These are phyloP conservation scores for Drepana falcataria DNA, from an alignment of 2,888 invertebrate genomes.

Conservation along the genomic window DNA sequence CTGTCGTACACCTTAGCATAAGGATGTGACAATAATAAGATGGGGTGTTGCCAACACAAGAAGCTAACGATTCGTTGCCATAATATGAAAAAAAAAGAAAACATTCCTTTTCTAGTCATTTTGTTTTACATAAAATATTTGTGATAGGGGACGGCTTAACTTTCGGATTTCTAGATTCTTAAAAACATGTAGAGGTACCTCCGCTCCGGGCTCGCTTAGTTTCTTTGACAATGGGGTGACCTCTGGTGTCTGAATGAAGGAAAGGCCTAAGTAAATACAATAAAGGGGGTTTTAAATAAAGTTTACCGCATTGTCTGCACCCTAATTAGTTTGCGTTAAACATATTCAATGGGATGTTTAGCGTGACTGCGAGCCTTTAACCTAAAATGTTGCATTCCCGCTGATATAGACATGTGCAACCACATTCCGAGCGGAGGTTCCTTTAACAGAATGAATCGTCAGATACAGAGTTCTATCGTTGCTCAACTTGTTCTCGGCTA, in stretches of 20 bases:
- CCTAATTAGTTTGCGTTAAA: too few relatives aligned
- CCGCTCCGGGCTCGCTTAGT: not conserved
- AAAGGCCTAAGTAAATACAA: not conserved
- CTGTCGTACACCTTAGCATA: slow-evolving; percentile 52
- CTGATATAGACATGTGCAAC: too few relatives aligned
- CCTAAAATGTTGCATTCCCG: too few relatives aligned
- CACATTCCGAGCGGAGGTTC: not conserved
- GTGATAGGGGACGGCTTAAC: slow-evolving; percentile 4
- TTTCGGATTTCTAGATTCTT: slow-evolving; percentile 13
- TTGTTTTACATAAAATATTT: slow-evolving; percentile 22
- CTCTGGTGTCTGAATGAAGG: not conserved
- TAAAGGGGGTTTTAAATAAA: not conserved
- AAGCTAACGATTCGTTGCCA: slow-evolving; percentile 31
- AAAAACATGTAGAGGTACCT: not conserved
- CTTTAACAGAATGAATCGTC: not conserved
- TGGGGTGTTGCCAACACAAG: slow-evolving; percentile 60
- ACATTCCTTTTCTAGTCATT: slow-evolving; percentile 77
- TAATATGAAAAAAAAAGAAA: slow-evolving; percentile 27
- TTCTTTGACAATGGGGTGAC: not conserved
- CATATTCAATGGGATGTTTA: too few relatives aligned
- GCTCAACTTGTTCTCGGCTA: slow-evolving; percentile 71
- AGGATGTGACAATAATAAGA: slow-evolving; percentile 70
- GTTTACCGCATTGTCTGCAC: not conserved
- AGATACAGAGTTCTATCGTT: slow-evolving; percentile 53
- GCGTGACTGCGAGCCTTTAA: too few relatives aligned